Conservation (phyloP, 2,797 vertebrate genomes). For the Sebastes steindachneri region DNA sequence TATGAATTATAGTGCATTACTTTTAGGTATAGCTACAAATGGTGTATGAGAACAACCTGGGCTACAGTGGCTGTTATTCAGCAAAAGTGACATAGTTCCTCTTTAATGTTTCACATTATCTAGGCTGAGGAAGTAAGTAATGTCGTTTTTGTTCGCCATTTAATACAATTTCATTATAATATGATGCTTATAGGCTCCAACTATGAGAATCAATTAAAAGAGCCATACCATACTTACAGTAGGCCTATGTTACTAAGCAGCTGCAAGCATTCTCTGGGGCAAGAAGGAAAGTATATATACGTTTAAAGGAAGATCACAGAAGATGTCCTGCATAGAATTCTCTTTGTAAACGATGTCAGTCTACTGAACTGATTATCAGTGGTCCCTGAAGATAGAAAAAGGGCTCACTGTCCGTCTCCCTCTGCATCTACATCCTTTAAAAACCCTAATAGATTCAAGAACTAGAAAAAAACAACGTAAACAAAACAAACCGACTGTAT, state of each 20-base stretch:
- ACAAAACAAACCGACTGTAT: constrained; percentile 61
- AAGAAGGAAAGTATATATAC: not conserved
- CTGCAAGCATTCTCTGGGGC: not conserved
- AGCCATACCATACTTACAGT: not conserved
- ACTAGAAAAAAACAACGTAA: constrained; percentile 13
- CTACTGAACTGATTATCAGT: constrained; percentile 16
- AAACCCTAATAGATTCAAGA: constrained; percentile 46
- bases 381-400: not conserved
- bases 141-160: not conserved
- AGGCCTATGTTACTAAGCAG: not conserved
- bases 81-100: not conserved
- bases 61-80: not conserved
- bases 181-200: not conserved
- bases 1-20: no score
- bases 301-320: constrained; percentile 1
- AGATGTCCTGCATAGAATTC: not conserved
- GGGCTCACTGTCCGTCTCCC: constrained; percentile 7
- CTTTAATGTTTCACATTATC: not conserved
- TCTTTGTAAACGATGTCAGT: constrained; percentile 12
- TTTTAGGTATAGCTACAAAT: no score
- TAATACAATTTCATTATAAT: not conserved
- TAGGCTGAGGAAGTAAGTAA: not conserved
- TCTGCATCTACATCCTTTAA: constrained; percentile 33
- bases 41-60: no score
- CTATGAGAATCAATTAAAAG: not conserved